Percentiles rank a stretch among this genome's conserved stretches.
Evolutionary conservation across 2,113 vertebrate species (phyloP).

Genomic region (Corvus hawaiiensis): DNA sequence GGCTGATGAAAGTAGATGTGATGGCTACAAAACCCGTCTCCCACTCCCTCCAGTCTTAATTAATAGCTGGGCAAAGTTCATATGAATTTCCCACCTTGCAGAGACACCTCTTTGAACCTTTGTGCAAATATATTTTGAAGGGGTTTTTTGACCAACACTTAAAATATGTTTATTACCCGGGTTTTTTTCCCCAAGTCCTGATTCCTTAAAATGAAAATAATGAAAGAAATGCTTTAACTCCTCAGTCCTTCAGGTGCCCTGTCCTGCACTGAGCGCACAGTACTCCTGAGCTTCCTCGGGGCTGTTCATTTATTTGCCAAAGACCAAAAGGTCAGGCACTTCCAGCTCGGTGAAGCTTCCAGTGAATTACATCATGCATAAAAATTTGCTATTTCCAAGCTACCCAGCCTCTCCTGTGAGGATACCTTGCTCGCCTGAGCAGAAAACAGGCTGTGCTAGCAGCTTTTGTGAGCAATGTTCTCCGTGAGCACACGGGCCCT

Average conservation of each 20-base stretch:
- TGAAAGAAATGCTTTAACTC: not conserved
- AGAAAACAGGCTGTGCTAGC: slow-evolving; percentile 44
- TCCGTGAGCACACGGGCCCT: not conserved
- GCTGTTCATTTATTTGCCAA: not conserved
- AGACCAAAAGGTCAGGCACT: slow-evolving; percentile 39
- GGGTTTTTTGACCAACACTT: not conserved
- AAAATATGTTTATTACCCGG: not conserved
- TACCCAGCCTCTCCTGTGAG: not conserved
- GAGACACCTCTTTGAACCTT: not conserved
- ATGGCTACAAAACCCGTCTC: not conserved
- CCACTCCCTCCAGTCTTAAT: not conserved
- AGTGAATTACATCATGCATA: slow-evolving; percentile 17
- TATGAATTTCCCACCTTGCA: not conserved
- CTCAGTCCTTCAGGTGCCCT: not conserved
- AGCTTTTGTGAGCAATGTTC: not conserved
- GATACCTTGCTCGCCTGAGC: slow-evolving; percentile 9
- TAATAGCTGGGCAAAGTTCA: not conserved
- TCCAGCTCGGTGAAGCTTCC: slow-evolving; percentile 11
- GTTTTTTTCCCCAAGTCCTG: not conserved
- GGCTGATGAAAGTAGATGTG: not conserved
- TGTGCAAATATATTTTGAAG: not conserved
- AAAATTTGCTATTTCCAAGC: not conserved
- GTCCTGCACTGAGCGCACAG: not conserved
- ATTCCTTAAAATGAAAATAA: not conserved
- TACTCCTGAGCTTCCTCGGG: not conserved